Evolutionary conservation across 2,113 vertebrate species (phyloP).

Genomic region (Notiomystis cincta): DNA sequence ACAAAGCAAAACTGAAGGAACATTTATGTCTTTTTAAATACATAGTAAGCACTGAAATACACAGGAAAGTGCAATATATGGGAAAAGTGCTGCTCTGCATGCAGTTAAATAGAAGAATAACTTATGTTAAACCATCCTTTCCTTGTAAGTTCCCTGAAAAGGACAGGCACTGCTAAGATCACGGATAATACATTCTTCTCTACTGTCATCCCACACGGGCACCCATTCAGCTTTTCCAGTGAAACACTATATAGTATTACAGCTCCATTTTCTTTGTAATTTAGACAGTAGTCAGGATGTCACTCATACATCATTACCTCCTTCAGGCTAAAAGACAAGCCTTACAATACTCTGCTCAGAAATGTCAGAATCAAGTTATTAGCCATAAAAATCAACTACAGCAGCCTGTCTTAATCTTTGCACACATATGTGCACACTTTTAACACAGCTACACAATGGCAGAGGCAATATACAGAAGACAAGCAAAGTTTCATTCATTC

Average conservation of each 20-base stretch:
- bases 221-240: background rate
- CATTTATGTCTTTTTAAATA: background rate
- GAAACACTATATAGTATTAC: background rate
- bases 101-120: background rate
- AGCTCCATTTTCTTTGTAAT: background rate
- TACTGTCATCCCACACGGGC: background rate
- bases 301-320: background rate
- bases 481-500: rapidly evolving
- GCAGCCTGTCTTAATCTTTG: background rate
- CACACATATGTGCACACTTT: background rate
- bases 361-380: background rate
- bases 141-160: background rate
- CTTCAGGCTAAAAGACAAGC: background rate
- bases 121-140: background rate
- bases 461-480: background rate
- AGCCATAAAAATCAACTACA: background rate
- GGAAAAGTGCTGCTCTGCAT: background rate
- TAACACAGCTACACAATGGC: background rate
- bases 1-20: background rate
- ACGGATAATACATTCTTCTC: background rate
- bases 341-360: background rate
- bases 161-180: background rate
- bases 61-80: background rate
- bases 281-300: background rate
- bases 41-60: background rate